Conservation (phyloP, 2,888 invertebrate species). For the Congeria kusceri region DNA sequence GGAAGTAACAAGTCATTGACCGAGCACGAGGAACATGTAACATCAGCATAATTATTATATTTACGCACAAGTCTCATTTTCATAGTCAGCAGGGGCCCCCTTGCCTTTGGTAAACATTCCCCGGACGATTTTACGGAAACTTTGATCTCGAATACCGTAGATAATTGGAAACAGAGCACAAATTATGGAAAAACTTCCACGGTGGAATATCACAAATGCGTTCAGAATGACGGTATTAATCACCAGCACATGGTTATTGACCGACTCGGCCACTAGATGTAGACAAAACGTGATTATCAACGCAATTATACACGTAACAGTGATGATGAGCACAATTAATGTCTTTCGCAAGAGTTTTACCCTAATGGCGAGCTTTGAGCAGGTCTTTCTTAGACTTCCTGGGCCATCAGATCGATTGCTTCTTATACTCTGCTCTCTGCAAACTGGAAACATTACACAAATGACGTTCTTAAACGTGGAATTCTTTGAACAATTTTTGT, state of each 20-base stretch:
- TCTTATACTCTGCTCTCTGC: conserved; percentile 13
- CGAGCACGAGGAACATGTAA: too few species aligned
- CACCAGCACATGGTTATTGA: conserved; percentile 38
- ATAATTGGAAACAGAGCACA: conserved; percentile 61
- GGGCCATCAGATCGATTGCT: neutral
- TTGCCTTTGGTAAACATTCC: conserved; percentile 9
- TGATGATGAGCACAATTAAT: conserved; percentile 58
- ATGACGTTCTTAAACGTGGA: neutral
- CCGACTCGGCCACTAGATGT: conserved; percentile 51
- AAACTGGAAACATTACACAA: conserved; percentile 20
- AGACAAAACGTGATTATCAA: conserved; percentile 56
- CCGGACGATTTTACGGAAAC: conserved; percentile 47
- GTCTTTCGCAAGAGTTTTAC: conserved; percentile 55
- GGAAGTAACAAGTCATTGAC: too few species aligned
- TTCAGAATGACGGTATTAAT: conserved; percentile 32
- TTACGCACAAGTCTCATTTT: too few species aligned
- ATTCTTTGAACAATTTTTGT: neutral
- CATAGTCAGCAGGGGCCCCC: too few species aligned
- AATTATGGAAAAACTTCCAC: conserved; percentile 64
- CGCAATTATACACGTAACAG: conserved; percentile 56
- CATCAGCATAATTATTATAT: too few species aligned
- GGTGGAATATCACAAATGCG: conserved; percentile 61
- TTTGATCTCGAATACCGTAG: conserved; percentile 56
- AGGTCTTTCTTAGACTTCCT: conserved; percentile 36
- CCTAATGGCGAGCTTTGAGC: conserved; percentile 37